A percentile compares a stretch with the other conserved stretches of the same genome.
Evolutionary conservation across 2,113 vertebrate genomes (phyloP).

Genomic region (Genyomyrus donnyi): DNA sequence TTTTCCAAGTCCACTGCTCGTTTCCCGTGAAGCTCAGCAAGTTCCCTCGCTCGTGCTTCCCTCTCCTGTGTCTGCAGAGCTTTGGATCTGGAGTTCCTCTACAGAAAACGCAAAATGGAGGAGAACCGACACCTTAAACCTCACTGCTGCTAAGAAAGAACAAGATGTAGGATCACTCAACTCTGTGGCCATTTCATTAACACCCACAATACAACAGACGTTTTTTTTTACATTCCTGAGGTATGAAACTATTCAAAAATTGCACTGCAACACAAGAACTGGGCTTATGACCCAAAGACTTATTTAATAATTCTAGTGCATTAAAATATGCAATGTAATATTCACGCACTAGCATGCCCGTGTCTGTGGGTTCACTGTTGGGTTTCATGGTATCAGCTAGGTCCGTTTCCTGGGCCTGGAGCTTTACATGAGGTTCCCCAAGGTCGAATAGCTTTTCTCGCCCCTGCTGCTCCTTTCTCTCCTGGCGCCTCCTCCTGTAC

Average conservation of each 20-base stretch:
- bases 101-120: background rate
- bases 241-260: background rate
- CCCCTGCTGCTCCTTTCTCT: conserved; percentile 13
- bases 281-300: background rate
- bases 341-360: background rate
- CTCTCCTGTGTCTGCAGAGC: conserved; percentile 7
- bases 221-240: background rate
- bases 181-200: background rate
- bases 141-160: background rate
- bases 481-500: conserved; percentile 11
- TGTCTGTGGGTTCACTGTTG: background rate
- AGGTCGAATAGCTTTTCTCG: background rate
- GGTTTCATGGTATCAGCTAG: background rate
- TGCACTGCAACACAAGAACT: background rate
- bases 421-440: background rate
- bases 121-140: background rate
- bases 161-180: background rate
- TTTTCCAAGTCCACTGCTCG: conserved; percentile 25
- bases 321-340: background rate
- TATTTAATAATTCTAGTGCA: background rate
- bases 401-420: background rate
- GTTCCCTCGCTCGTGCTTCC: conserved; percentile 24
- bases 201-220: background rate
- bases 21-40: conserved; percentile 29
- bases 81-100: conserved; percentile 24